These are phyloP conservation scores for Rutpela maculata DNA, from an alignment of 2,888 invertebrate genomes.

Conservation along the genomic window DNA sequence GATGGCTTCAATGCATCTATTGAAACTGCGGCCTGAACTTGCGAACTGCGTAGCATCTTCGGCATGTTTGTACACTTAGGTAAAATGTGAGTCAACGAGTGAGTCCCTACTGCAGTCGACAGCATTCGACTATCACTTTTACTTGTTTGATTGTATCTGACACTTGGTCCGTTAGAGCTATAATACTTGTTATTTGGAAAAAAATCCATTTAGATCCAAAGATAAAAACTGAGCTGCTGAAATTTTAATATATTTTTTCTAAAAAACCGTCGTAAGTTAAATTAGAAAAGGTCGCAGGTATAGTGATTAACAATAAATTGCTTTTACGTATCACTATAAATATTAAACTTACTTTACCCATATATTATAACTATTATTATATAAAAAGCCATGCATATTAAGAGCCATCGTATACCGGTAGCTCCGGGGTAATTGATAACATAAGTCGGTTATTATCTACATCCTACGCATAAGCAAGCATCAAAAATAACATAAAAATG, in stretches of 20 bases:
- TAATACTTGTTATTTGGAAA: too few species aligned
- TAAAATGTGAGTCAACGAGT: too few species aligned
- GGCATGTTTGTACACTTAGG: too few species aligned
- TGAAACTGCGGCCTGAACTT: too few species aligned
- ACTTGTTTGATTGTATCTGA: too few species aligned
- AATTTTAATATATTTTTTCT: constrained; percentile 1
- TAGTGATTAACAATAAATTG: constrained; percentile 7
- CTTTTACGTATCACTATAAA: not conserved
- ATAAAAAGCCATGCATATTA: constrained; percentile 34
- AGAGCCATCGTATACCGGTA: constrained; percentile 23
- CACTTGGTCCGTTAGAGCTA: too few species aligned
- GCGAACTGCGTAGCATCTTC: too few species aligned
- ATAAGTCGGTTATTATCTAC: constrained; percentile 28
- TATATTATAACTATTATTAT: constrained; percentile 28
- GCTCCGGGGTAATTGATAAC: constrained; percentile 25
- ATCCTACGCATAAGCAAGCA: constrained; percentile 13
- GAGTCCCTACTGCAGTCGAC: too few species aligned
- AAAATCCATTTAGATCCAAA: too few species aligned
- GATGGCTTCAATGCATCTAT: too few species aligned
- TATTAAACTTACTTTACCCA: constrained; percentile 3
- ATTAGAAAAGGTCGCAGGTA: constrained; percentile 4
- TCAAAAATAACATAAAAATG: constrained; percentile 15
- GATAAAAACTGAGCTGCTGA: too few species aligned
- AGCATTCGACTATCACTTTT: too few species aligned
- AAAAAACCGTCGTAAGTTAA: not conserved